Base-by-base conservation (phyloP, 2,113 vertebrate genomes). In the Sardina pilchardus region DNA sequence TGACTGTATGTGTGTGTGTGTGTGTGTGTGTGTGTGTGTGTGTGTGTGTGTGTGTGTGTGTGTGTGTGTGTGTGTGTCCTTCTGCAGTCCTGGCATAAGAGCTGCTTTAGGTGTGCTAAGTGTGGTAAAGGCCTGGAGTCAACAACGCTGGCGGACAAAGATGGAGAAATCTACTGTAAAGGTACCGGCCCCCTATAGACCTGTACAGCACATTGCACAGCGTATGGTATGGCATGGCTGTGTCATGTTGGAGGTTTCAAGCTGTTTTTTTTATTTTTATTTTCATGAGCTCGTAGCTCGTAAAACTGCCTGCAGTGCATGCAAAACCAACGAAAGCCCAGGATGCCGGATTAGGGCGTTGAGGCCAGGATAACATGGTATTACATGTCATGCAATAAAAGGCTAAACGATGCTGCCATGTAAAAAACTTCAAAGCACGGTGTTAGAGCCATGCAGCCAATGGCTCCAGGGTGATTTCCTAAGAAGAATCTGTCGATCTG, bases 121-220 rank as follows among this genome's bases (percentile, higher is more conserved):
- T 99, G 98, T 81, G 98, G 97, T 67, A 99, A 99, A 93, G 96
- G 98, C 83, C 94, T 99, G 84, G 98, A 99, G 95, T 99, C 98
- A 44, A 99, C 98, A 82, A 99, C 98, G 48, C 88, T 99, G 87
- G 97, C 97, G 0, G 98, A 99, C 90, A 96, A 97, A 91, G 97
- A 99, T 0, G 98, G 98, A 8, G 98, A 99, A 89, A 97, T 99
- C 89, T 99, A 96, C 93, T 99, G 98, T 93, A 99, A 99, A 97
- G 97, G 98, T 99, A 59, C 16, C 50, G 3, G 50, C 16, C 19
- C 7, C 7, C 39, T 42, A 6, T 3, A 48, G 47, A 48, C 1
- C 47, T 5, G 30, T 14, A 47, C 53, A 34, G 36, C 36, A 84
- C 24, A n/a, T 8, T 42, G 39, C 4, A 3, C 39, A 42, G 39